Percentiles rank a stretch among this genome's conserved stretches.
Evolutionary conservation across 2,797 vertebrate genomes (phyloP).

Genomic region (Periparus ater): DNA sequence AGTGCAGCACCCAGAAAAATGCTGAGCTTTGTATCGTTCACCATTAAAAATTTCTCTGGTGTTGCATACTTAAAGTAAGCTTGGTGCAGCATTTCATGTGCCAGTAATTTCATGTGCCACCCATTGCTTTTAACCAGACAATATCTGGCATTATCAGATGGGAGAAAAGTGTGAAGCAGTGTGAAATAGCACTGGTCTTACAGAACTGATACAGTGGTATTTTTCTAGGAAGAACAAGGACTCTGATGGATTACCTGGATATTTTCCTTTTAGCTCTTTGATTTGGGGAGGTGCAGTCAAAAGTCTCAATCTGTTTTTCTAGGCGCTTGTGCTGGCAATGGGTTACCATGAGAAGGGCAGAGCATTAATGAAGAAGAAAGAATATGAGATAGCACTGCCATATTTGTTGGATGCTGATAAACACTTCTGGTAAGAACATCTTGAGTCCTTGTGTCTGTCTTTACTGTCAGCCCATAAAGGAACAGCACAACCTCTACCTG

Average conservation of each 20-base stretch:
- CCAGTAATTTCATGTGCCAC: neutral
- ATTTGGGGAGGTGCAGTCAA: neutral
- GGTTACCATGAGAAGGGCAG: constrained; percentile 95
- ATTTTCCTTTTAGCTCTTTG: neutral
- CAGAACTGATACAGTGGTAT: neutral
- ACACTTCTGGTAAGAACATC: constrained; percentile 85
- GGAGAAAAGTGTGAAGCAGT: neutral
- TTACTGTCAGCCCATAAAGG: neutral
- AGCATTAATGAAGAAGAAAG: constrained; percentile 91
- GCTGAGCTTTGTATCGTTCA: neutral
- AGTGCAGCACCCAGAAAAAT: neutral
- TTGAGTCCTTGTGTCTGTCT: neutral
- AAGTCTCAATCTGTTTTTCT: neutral
- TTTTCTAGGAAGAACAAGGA: neutral
- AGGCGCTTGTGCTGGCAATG: constrained; percentile 96
- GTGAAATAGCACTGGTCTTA: neutral
- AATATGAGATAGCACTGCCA: constrained; percentile 85
- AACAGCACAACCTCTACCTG: neutral
- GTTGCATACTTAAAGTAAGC: neutral
- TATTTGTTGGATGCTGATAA: constrained; percentile 91
- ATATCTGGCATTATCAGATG: neutral
- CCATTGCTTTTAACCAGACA: neutral
- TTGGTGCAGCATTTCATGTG: neutral
- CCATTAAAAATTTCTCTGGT: neutral
- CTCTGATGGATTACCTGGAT: neutral